Evolutionary conservation across 2,113 vertebrate genomes (phyloP).

Genomic region (Colaptes auratus): DNA sequence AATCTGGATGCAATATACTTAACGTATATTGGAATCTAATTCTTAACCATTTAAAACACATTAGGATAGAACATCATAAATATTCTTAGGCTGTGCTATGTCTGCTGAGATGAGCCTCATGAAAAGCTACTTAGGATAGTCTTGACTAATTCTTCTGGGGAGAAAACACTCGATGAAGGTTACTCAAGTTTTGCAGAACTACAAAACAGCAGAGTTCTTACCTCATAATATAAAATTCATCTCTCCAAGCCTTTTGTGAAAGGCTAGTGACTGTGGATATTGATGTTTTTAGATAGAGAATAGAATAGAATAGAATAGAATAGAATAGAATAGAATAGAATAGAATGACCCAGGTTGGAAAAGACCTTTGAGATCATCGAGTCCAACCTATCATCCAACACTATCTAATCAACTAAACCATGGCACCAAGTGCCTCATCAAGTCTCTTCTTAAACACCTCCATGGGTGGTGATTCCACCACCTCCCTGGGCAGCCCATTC

Average conservation of each 20-base stretch:
- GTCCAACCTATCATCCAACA: too few species aligned
- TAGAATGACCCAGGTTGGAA: too few species aligned
- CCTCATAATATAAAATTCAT: background rate
- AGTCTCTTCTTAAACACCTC: too few species aligned
- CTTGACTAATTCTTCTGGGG: background rate
- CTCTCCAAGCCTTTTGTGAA: slow-evolving; percentile 31
- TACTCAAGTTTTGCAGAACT: background rate
- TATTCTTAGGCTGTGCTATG: background rate
- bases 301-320: too few species aligned
- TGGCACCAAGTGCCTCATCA: too few species aligned
- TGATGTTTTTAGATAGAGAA: slow-evolving; percentile 49
- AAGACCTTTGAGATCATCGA: too few species aligned
- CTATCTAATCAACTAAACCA: too few species aligned
- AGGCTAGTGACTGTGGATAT: background rate
- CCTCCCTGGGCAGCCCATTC: too few species aligned
- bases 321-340: too few species aligned
- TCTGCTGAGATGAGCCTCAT: background rate
- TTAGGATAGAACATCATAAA: background rate
- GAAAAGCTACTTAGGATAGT: background rate
- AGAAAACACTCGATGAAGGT: background rate
- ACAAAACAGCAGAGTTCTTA: background rate
- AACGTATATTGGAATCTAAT: background rate
- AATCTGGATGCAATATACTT: background rate
- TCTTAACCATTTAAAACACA: background rate
- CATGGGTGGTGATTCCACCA: too few species aligned